phyloP scores from a whole-genome alignment of 2,113 vertebrate species.

The Tyto alba region DNA sequence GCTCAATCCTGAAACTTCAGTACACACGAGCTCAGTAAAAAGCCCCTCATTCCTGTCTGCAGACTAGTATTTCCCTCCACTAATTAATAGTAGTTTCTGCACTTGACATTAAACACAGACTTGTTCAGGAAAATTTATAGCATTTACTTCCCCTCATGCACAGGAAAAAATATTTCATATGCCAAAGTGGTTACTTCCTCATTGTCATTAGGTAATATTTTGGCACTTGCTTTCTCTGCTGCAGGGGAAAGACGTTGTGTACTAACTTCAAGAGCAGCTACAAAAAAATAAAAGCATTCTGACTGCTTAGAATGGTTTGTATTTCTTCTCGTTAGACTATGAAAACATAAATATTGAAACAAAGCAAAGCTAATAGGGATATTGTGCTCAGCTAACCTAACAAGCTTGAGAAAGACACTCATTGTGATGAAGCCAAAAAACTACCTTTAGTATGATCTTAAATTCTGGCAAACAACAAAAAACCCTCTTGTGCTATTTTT shows the following conservation, averaged over 20 bases:
- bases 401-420: neutral
- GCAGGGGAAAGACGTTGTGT: slow-evolving; percentile 19
- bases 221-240: slow-evolving; percentile 6
- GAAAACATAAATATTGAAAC: neutral
- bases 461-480: neutral
- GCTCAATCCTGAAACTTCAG: neutral
- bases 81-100: slow-evolving; percentile 30
- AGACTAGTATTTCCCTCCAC: neutral
- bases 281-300: neutral
- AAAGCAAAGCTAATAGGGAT: neutral
- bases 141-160: slow-evolving; percentile 21
- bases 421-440: neutral
- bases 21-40: neutral
- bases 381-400: neutral
- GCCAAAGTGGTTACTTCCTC: slow-evolving; percentile 33
- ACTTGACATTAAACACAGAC: slow-evolving; percentile 38
- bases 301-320: neutral
- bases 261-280: slow-evolving; percentile 9
- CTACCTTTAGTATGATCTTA: neutral
- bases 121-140: slow-evolving; percentile 40
- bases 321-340: neutral
- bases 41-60: neutral
- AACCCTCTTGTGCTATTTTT: neutral
- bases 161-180: slow-evolving; percentile 46
- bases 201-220: slow-evolving; percentile 47